Base-by-base conservation (phyloP, 2,888 invertebrate genomes). In the Cataglyphis rosenhaueri region DNA sequence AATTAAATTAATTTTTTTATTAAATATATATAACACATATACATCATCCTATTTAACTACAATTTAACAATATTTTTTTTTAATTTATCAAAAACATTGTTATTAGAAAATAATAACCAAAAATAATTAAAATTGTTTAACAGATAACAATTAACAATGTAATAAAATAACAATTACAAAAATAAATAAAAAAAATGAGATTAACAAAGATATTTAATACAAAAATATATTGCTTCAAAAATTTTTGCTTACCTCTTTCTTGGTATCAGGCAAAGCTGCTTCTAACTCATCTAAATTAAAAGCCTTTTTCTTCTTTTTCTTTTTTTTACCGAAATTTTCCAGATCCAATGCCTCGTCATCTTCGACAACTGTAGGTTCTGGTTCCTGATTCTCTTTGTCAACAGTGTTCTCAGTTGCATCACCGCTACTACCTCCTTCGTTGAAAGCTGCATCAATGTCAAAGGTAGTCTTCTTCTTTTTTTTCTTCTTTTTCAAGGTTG, bases 381-480 rank as follows among this genome's bases (percentile, higher is more conserved):
- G 92, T 84, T 95, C 95, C 82, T 95, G 94, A 84, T 95, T 95
- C 82, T 95, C 95, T 87, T 95, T 95, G 86, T 95, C 95, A 0
- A 93, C 94, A 15, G 91, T 94, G 93, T 96, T 95, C 94, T 96
- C 96, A 91, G 95, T 95, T 89, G 95, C 94, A 92, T 96, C 96
- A 92, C 95, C 95, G 93, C 95, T 94, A 91, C 95, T 95, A 93
- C 95, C 95, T 93, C 95, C 95, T 89, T 96, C 96, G 25, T 97
- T 97, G 86, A 98, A 95, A 62, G 97, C 97, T 48, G 98, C 97
- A 94, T 98, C 98, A 90, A 98, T 96, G 94, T 98, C 98, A 93
- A 99, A 98, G 44, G 97, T 97, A 92, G 97, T 98, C 97, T 98
- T 98, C 97, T 98, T 98, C 95, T 98, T 99, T 95, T 98, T 99